phyloP scores from a whole-genome alignment of 2,797 vertebrate species.

The Echiichthys vipera region DNA sequence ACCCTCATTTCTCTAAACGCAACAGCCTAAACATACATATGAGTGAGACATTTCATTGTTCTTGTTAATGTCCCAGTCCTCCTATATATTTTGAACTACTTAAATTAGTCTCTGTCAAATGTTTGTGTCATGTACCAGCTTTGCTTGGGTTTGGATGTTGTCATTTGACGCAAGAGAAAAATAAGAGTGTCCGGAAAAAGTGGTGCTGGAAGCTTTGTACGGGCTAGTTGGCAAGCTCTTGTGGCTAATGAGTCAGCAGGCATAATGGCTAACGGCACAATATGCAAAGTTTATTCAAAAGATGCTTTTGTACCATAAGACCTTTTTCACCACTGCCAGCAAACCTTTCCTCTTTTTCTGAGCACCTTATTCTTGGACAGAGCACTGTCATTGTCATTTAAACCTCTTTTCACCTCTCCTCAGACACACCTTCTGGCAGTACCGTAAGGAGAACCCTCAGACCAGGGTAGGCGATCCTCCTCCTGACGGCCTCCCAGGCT shows the following conservation, averaged over 20 bases:
- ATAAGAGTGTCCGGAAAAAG: neutral
- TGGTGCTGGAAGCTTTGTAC: neutral
- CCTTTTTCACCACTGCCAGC: neutral
- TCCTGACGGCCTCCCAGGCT: constrained; percentile 93
- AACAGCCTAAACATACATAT: neutral
- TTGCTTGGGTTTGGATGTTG: neutral
- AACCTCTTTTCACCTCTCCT: constrained; percentile 11
- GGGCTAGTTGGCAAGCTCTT: neutral
- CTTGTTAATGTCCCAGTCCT: too few relatives aligned
- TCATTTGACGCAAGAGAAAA: neutral
- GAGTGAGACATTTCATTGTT: constrained; percentile 28
- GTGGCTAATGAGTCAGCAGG: neutral
- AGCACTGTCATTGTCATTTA: neutral
- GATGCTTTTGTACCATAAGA: neutral
- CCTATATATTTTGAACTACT: neutral
- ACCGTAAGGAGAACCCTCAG: constrained; percentile 92
- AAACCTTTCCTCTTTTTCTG: neutral
- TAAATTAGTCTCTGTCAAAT: neutral
- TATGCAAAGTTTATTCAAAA: neutral
- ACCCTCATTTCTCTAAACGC: constrained; percentile 18
- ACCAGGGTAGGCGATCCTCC: constrained; percentile 92
- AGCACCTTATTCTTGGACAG: neutral
- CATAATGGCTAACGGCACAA: neutral
- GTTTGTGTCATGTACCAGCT: neutral
- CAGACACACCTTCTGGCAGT: constrained; percentile 99